Conservation (phyloP, 2,888 invertebrate species). For the Perizoma flavofasciatum region DNA sequence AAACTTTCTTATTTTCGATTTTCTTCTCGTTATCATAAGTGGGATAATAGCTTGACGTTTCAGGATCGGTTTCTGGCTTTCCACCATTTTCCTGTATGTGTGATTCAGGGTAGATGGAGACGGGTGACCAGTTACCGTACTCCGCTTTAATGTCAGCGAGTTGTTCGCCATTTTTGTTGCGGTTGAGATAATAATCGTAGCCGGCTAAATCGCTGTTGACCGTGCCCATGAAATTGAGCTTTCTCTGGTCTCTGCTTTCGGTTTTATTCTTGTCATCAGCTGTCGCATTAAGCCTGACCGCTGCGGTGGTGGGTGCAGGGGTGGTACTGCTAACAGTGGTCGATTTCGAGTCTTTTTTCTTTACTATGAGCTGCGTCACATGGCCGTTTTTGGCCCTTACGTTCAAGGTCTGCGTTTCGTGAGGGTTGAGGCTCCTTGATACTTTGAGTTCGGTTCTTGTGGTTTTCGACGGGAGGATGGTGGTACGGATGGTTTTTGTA, state of each 20-base stretch:
- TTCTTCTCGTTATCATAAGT: conserved; percentile 75
- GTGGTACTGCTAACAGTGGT: conserved; percentile 59
- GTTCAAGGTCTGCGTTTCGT: conserved; percentile 89
- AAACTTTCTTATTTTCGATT: conserved; percentile 75
- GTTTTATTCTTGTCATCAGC: conserved; percentile 71
- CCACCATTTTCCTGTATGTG: conserved; percentile 75
- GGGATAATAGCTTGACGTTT: conserved; percentile 74
- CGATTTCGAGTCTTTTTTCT: conserved; percentile 85
- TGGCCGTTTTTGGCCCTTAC: conserved; percentile 90
- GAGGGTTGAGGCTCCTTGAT: conserved; percentile 89
- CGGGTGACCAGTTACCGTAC: conserved; percentile 82
- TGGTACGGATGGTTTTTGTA: conserved; percentile 71
- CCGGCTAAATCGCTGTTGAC: conserved; percentile 76
- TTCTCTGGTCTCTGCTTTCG: conserved; percentile 74
- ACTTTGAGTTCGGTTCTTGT: conserved; percentile 90
- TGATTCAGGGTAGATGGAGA: conserved; percentile 77
- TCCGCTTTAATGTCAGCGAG: conserved; percentile 76
- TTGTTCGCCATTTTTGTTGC: conserved; percentile 70
- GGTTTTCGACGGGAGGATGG: conserved; percentile 82
- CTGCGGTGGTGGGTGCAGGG: conserved; percentile 62
- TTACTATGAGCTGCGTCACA: conserved; percentile 90
- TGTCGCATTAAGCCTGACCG: conserved; percentile 52
- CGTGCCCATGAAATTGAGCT: conserved; percentile 64
- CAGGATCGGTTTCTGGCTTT: conserved; percentile 67
- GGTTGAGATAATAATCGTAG: conserved; percentile 76